Percentiles rank a stretch among this genome's conserved stretches.
Evolutionary conservation across 1,140 invertebrate genomes (phyloP).

Genomic region (Protaetia brevitarsis): DNA sequence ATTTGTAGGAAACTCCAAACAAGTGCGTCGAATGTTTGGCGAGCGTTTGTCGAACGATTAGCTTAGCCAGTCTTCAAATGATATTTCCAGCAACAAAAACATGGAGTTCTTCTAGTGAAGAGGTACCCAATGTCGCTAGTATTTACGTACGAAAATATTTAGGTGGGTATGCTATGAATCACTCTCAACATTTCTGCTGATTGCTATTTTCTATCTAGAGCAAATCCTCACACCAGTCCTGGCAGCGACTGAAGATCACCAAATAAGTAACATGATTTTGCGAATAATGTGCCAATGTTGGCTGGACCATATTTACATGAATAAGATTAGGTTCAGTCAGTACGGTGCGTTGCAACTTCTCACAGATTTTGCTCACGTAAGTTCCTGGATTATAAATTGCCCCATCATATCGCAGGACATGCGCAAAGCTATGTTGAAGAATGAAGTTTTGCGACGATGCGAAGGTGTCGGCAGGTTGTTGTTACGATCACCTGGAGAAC

Average conservation of each 20-base stretch:
- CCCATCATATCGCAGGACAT: slow-evolving; percentile 55
- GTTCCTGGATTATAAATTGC: slow-evolving; percentile 65
- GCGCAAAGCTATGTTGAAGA: slow-evolving; percentile 65
- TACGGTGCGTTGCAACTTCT: slow-evolving; percentile 61
- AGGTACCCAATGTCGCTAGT: slow-evolving; percentile 49
- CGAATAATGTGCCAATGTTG: slow-evolving; percentile 79
- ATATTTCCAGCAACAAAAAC: slow-evolving; percentile 66
- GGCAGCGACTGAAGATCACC: slow-evolving; percentile 66
- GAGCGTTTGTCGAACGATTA: slow-evolving; percentile 66
- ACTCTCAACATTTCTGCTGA: not conserved
- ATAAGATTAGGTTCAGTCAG: slow-evolving; percentile 76
- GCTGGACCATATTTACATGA: slow-evolving; percentile 78
- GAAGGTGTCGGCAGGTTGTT: slow-evolving; percentile 76
- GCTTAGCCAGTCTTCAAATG: slow-evolving; percentile 72
- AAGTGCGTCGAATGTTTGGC: slow-evolving; percentile 67
- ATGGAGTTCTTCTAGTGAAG: slow-evolving; percentile 56
- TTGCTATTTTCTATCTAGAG: slow-evolving; percentile 52
- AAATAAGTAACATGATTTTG: slow-evolving; percentile 71
- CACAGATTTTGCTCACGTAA: slow-evolving; percentile 71
- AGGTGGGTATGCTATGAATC: slow-evolving; percentile 47
- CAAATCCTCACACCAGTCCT: slow-evolving; percentile 70
- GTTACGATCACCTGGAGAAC: slow-evolving; percentile 70
- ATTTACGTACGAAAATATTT: slow-evolving; percentile 62
- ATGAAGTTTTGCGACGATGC: slow-evolving; percentile 72
- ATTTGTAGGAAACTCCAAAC: slow-evolving; percentile 60